Evolutionary conservation across 2,113 vertebrate genomes (phyloP).

Genomic region (Cairina moschata): DNA sequence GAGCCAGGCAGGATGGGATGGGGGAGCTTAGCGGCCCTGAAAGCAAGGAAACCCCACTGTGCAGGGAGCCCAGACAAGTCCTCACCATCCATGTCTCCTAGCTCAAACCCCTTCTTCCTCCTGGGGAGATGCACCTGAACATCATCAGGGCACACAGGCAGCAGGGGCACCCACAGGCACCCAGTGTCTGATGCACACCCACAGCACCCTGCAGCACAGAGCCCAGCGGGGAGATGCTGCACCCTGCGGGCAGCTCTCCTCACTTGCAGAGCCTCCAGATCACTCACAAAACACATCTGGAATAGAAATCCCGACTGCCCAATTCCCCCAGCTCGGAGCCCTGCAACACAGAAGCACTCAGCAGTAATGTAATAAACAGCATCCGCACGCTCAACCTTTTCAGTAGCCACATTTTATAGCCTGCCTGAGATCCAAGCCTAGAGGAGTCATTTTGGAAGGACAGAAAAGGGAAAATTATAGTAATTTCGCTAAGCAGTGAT

Average conservation of each 20-base stretch:
- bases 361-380: not conserved
- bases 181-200: not conserved
- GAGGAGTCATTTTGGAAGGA: not conserved
- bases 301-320: not conserved
- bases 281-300: not conserved
- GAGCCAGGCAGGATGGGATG: not conserved
- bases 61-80: not conserved
- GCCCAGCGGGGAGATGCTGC: not conserved
- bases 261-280: not conserved
- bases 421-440: not conserved
- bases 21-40: not conserved
- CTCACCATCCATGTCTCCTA: not conserved
- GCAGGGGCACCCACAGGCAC: too few species aligned
- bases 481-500: not conserved
- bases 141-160: too few species aligned
- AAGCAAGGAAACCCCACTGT: too few species aligned
- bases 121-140: not conserved
- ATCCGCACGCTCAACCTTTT: not conserved
- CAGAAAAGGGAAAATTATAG: conserved; percentile 2
- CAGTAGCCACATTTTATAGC: not conserved
- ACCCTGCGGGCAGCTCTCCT: not conserved
- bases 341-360: not conserved
- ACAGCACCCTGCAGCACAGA: not conserved
- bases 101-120: not conserved
- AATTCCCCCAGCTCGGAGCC: accelerated